A percentile compares a stretch with the other conserved stretches of the same genome.
Evolutionary conservation across 2,888 invertebrate genomes (phyloP).

Genomic region (Andrena minutula): DNA sequence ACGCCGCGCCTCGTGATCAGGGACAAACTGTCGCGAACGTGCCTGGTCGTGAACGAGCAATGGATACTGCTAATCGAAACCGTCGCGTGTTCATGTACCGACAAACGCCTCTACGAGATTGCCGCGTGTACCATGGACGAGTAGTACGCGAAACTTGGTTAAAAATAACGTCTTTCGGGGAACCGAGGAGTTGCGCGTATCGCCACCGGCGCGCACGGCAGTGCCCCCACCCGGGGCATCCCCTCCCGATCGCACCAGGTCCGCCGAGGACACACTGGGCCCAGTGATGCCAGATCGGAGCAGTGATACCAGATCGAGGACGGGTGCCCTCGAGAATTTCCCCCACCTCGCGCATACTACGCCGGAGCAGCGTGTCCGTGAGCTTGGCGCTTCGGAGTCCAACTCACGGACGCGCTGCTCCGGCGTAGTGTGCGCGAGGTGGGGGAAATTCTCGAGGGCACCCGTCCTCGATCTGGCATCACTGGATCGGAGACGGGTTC

Average conservation of each 20-base stretch:
- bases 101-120: conserved; percentile 35
- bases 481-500: no score
- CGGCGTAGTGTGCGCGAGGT: no score
- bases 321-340: no score
- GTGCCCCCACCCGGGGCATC: neutral
- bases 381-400: no score
- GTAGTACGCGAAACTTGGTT: conserved; percentile 14
- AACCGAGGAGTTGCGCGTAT: neutral
- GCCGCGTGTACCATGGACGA: neutral
- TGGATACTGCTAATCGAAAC: neutral
- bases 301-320: no score
- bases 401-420: no score
- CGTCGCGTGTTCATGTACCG: conserved; percentile 5
- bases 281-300: no score
- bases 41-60: neutral
- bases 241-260: neutral
- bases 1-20: conserved; percentile 43
- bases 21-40: conserved; percentile 4
- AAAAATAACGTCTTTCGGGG: conserved; percentile 29
- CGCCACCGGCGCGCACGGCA: neutral
- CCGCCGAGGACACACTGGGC: neutral
- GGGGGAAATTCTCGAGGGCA: no score
- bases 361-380: no score
- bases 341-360: no score
- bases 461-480: no score